Base-by-base conservation (phyloP, 2,113 vertebrate species). In the Trochalopteron elliotii region DNA sequence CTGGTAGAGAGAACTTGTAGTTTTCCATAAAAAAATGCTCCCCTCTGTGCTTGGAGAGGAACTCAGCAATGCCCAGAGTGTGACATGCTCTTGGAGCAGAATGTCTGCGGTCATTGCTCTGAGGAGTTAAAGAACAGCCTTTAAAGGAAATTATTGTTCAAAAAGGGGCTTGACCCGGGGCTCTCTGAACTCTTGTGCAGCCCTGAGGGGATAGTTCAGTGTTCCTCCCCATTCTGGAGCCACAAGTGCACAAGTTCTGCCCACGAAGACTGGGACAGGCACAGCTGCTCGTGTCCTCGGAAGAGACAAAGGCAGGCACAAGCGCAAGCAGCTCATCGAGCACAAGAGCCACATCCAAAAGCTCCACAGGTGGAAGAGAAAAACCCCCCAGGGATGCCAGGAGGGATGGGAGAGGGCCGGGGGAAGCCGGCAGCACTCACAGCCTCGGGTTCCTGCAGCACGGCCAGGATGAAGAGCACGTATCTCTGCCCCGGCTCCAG, bases 401-500 rank as follows among this genome's bases (percentile, higher is more conserved):
- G 61, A 81, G 64, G 64, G 37, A 10, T 2, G 15, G 2, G 24
- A 17, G 45, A 67, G 67, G 69, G 61, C 27, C 4, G 23, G 40
- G 11, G 44, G 56, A 31, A 44, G 33, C 49, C 3, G 15, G 30
- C 6, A 11, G 90, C 83, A 97, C 99, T 98, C 65, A 99, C 99
- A 0, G 98, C 98, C 28, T 98, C 97, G 0, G 98, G 98, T 35
- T 98, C 97, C 91, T 99, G 99, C 42, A 99, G 98, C 94, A 99
- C 99, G 0, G 99, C 99, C 71, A 99, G 97, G 92, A 99, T 97
- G 69, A 99, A 99, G 93, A 99, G 97, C 45, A 99, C 98, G 0
- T 99, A 99, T 80, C 98, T 98, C 97, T 99, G 99, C 60, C 99
- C 99, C 0, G 99, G 98, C 90, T 99, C 99, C 65, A 99, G 98